Base-by-base conservation (phyloP, 2,113 vertebrate genomes). In the Maccullochella peelii region DNA sequence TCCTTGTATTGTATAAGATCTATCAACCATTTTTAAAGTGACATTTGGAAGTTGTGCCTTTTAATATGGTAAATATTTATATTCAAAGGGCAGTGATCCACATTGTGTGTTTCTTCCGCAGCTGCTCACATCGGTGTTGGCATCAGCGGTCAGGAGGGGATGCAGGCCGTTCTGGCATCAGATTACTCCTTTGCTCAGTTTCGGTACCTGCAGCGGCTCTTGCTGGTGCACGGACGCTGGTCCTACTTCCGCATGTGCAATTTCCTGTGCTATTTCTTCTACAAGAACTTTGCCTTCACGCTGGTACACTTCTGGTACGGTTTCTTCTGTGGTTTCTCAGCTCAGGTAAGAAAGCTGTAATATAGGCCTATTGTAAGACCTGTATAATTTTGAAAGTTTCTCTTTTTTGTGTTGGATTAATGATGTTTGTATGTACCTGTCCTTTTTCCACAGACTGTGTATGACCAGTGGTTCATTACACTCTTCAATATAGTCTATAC, bases 391-490 rank as follows among this genome's bases (percentile, higher is more conserved):
- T 74, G 11, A 27, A 27, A 36, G 10, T 77, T 6, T 42, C 1
- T 54, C 10, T 0, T 50, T 40, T 59, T 61, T 25, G 30, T 61
- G 38, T 33, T 67, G 9, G 33, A 15, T 0, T 49, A 42, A 52
- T 21, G 20, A 8, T 52, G 2, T 52, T 12, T 66, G 5, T 6
- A 15, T 15, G 11, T 9, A 42, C 14, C 8, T 85, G 6, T 78
- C 80, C 80, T 91, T 15, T 67, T n/a, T 76, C 92, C 91, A 42
- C 89, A 97, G 96, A 96, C 97, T 4, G 95, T 97, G 58, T 97
- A 97, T 80, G 97, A 97, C 89, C 96, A 96, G 89, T 96, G 96
- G 96, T 97, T 97, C 89, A 97, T 97, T 76, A 96, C 96, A 38
- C 92, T 97, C 74, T 97, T 96, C 92, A 97, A 96, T 77, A 96